These are phyloP conservation scores for Drosophila macrothrix DNA, from an alignment of 2,888 invertebrate genomes.

Conservation along the genomic window DNA sequence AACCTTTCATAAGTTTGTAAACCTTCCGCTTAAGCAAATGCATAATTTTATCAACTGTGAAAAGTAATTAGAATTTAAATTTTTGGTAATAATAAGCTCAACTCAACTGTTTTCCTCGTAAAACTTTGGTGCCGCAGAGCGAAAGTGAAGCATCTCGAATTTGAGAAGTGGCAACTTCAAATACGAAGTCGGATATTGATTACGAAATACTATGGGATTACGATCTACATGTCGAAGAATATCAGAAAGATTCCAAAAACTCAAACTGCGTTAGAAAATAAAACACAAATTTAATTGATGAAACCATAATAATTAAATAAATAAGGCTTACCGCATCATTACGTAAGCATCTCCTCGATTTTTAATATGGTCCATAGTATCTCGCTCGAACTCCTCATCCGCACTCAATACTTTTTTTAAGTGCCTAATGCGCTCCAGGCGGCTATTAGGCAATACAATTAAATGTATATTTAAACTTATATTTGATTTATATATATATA, in stretches of 20 bases:
- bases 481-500: conserved; percentile 40
- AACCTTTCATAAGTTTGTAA: conserved; percentile 67
- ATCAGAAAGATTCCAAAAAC: conserved; percentile 80
- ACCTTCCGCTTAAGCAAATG: conserved; percentile 72
- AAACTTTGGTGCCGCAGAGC: conserved; percentile 70
- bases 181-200: conserved; percentile 74
- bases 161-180: conserved; percentile 82
- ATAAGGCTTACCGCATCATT: conserved; percentile 70
- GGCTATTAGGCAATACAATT: conserved; percentile 52
- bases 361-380: conserved; percentile 63
- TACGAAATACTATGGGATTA: conserved; percentile 43
- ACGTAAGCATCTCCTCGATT: conserved; percentile 75
- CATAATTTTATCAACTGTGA: conserved; percentile 72
- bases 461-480: neutral
- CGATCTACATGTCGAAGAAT: conserved; percentile 79
- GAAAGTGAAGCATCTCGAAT: conserved; percentile 76
- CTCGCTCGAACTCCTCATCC: conserved; percentile 58
- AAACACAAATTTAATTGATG: neutral
- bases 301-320: neutral
- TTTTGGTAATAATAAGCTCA: fast-evolving
- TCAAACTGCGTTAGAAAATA: conserved; percentile 49
- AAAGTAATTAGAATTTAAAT: neutral
- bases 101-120: conserved; percentile 80
- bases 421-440: conserved; percentile 69
- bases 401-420: conserved; percentile 59